Base-by-base conservation (phyloP, 1,140 invertebrate genomes). In the Drosophila sechellia region DNA sequence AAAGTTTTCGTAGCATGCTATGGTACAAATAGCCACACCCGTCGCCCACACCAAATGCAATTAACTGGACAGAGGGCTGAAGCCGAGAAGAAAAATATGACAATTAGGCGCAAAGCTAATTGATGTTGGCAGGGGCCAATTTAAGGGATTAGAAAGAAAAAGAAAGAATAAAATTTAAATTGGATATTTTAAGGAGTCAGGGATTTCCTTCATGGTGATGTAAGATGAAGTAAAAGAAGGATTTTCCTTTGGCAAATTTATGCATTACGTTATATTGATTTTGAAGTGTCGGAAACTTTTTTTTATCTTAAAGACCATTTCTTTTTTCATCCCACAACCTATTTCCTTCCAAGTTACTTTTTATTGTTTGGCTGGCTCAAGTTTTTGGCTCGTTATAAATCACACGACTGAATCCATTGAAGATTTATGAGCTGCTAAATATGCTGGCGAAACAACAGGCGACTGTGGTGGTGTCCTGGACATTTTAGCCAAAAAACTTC, bases 391-490 rank as follows among this genome's bases (percentile, higher is more conserved):
- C 12, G 68, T 52, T 57, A 89, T 87, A 87, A 87, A 89, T 87
- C 85, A 89, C 72, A 68, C 55, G 63, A 65, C 68, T 84, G 68
- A 53, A 80, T 68, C 84, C 79, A 80, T 84, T 48, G 56, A 77
- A 89, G 85, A 87, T 87, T 87, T 87, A 87, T 79, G 84, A 79
- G 84, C 79, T 87, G 83, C 68, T 89, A 87, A 89, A 87, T 79
- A 79, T 89, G 68, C 61, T 65, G 49, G 56, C 59, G 35, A 65
- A 61, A 73, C 55, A 73, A 56, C 54, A 42, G 55, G 35, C 50
- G 35, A 46, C 20, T 15, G 42, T 57, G 52, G 35, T 31, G 27
- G 52, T 22, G 20, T 22, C 50, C 20, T 53, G 66, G 45, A 34
- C 50, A 70, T 46, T 53, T 48, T 58, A 15, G 52, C 52, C 42